Base-by-base conservation (phyloP, 2,113 vertebrate species). In the Corythaeola cristata region DNA sequence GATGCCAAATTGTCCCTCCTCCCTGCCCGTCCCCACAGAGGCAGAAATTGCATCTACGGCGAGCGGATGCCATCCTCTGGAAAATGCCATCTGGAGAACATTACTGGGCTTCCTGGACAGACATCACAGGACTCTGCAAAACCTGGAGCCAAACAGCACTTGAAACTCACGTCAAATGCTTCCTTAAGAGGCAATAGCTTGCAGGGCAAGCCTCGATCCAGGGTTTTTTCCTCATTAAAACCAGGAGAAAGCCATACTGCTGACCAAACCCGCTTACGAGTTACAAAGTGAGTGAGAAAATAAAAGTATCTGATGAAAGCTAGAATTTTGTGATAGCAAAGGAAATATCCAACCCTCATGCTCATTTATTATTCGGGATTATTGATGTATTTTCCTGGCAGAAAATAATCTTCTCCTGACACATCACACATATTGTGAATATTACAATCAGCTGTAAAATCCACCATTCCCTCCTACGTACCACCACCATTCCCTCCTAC, bases 391-490 rank as follows among this genome's bases (percentile, higher is more conserved):
- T 94, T 93, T 93, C 87, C 89, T 95, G 81, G 84, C 91, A 97
- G 78, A 45, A 96, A 88, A 93, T 78, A 89, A 94, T 80, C 88
- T 92, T 82, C 82, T 90, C 85, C 77, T 92, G 59, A 74, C 85
- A 90, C 71, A 62, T 92, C 83, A 86, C 68, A 83, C 84, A 59
- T 92, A 85, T 59, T 91, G 92, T 79, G 83, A 89, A 85, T 85
- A 88, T 81, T 96, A 89, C 73, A 95, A 82, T 84, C 89, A 90
- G 92, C 85, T 93, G 66, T 81, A 96, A 97, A 97, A 93, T 85
- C 82, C 83, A 75, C 89, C 33, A 16, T 84, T 94, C 77, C 87
- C 91, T 95, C 93, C 89, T 81, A 87, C 77, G 20, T 91, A 82
- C 26, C 89, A 86, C 67, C 3, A 47, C 89, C 33, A 16, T 84